Conservation (phyloP, 2,113 vertebrate genomes). For the Irena cyanogastra region DNA sequence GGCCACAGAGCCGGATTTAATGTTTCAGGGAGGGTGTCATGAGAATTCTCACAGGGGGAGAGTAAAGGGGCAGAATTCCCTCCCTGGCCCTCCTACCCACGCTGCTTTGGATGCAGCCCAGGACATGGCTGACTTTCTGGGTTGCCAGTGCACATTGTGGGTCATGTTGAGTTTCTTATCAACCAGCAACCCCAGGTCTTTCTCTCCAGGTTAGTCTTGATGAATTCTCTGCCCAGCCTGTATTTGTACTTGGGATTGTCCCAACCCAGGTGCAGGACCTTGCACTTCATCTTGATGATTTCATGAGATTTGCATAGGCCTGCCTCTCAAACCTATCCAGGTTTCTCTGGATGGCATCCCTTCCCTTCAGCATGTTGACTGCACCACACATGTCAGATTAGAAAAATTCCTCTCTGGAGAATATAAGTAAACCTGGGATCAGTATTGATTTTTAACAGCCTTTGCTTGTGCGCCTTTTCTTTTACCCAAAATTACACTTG, state of each 20-base stretch:
- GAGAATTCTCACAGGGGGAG: neutral
- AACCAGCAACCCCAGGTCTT: neutral
- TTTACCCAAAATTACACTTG: neutral
- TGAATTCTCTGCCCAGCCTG: neutral
- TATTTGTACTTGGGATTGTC: neutral
- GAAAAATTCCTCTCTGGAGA: neutral
- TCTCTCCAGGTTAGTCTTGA: neutral
- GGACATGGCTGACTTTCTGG: no score
- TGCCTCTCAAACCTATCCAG: neutral
- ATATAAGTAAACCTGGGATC: neutral
- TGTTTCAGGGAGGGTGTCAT: neutral
- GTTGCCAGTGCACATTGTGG: neutral
- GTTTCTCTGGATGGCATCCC: neutral
- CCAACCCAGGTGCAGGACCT: neutral
- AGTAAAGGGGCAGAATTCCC: neutral
- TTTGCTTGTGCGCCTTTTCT: neutral
- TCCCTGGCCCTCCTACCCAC: rapidly evolving
- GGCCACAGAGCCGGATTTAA: neutral
- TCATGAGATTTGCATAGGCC: neutral
- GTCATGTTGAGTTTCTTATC: neutral
- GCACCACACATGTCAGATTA: neutral
- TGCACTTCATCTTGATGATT: neutral
- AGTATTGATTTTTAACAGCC: neutral
- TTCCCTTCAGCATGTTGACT: neutral
- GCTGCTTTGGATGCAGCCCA: neutral